A percentile compares a stretch with the other conserved stretches of the same genome.
phyloP scores from a whole-genome alignment of 2,797 vertebrate species.

The Okamejei kenojei region DNA sequence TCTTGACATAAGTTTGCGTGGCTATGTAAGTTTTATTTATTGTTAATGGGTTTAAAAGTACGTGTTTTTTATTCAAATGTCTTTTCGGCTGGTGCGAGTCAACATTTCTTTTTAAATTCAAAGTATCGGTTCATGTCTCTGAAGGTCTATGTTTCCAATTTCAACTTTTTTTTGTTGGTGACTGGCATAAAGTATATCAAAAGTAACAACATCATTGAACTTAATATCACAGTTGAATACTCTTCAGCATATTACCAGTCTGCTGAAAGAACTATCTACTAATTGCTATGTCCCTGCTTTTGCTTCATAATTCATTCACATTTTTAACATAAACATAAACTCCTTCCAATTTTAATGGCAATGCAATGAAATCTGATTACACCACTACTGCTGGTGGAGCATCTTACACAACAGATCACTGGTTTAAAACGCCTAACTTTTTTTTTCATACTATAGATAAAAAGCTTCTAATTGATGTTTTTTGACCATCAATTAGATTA shows the following conservation, averaged over 20 bases:
- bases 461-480: not conserved
- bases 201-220: not conserved
- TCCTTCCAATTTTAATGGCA: not conserved
- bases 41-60: conserved; percentile 1
- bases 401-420: not conserved
- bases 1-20: not conserved
- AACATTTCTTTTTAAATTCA: not conserved
- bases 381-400: not conserved
- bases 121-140: not conserved
- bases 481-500: not conserved
- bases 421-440: not conserved
- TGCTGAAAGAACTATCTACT: not conserved
- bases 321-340: not conserved
- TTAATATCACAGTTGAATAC: not conserved
- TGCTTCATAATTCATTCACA: not conserved
- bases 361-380: not conserved
- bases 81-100: not conserved
- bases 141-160: not conserved
- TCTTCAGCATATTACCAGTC: not conserved
- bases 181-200: not conserved
- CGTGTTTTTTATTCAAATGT: not conserved
- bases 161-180: not conserved
- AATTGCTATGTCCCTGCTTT: not conserved
- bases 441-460: not conserved
- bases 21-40: not conserved